Evolutionary conservation across 2,797 vertebrate species (phyloP).

Genomic region (Vespertilio murinus): DNA sequence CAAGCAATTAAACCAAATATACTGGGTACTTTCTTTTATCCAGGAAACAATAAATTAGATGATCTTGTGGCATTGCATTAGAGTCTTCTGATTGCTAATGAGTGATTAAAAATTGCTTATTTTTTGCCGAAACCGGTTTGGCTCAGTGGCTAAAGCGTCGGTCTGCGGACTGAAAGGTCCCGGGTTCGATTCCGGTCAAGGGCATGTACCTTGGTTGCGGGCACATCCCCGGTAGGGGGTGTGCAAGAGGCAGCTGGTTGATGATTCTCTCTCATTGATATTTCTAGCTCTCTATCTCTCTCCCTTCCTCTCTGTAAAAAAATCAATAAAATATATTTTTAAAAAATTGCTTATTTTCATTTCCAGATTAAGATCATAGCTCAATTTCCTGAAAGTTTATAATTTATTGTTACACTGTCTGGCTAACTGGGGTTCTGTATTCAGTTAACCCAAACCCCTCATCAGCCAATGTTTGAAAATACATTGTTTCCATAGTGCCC

Average conservation of each 20-base stretch:
- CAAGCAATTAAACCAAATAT: conserved; percentile 1
- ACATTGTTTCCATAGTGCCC: neutral
- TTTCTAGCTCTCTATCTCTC: no score
- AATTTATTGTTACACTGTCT: conserved; percentile 36
- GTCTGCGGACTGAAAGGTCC: no score
- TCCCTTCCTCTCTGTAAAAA: no score
- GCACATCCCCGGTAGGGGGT: no score
- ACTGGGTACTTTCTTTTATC: neutral
- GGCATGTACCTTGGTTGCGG: no score
- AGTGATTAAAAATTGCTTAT: neutral
- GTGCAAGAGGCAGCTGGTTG: no score
- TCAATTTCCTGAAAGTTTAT: conserved; percentile 8
- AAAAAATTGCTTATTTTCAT: neutral
- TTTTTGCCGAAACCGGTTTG: no score
- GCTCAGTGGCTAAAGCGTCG: no score
- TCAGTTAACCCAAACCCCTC: neutral
- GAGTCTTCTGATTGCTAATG: neutral
- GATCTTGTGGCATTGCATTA: neutral
- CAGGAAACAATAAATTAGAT: conserved; percentile 10
- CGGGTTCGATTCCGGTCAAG: no score
- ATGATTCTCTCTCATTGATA: no score
- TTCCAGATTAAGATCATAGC: neutral
- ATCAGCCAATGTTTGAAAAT: conserved; percentile 32
- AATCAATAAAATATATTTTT: no score
- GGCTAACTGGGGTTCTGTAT: neutral